phyloP scores from a whole-genome alignment of 2,113 vertebrate species.

The Neopipo cinnamomea region DNA sequence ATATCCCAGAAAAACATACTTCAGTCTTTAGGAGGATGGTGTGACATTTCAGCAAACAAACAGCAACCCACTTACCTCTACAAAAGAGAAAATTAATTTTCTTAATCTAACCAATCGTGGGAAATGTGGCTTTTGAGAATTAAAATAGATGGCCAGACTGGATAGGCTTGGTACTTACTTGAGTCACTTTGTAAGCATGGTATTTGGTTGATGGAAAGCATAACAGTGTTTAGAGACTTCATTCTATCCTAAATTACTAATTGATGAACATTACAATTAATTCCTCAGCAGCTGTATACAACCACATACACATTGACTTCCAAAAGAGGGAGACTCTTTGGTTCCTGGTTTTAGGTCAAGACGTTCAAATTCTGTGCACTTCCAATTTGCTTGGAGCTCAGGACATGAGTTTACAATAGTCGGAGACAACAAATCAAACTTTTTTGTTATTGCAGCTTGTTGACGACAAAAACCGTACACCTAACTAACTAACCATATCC shows the following conservation, averaged over 20 bases:
- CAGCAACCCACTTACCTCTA: not conserved
- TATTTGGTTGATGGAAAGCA: not conserved
- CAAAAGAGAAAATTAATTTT: not conserved
- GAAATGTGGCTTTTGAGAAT: not conserved
- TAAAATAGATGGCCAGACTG: not conserved
- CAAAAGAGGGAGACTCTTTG: not conserved
- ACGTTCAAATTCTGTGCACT: not conserved
- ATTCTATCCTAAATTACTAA: not conserved
- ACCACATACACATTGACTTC: not conserved
- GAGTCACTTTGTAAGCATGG: not conserved
- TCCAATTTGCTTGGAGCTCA: not conserved
- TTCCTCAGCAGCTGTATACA: not conserved
- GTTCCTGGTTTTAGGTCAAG: not conserved
- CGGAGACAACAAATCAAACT: not conserved
- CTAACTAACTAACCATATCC: not conserved
- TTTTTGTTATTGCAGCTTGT: not conserved
- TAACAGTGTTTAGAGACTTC: not conserved
- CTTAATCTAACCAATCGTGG: not conserved
- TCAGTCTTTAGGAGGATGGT: not conserved
- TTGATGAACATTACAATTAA: not conserved
- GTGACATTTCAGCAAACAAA: not conserved
- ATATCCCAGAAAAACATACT: accelerated
- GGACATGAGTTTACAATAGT: not conserved
- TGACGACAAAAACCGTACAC: not conserved
- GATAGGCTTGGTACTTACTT: not conserved